Percentiles rank a stretch among this genome's conserved stretches.
phyloP scores from a whole-genome alignment of 2,797 vertebrate species.

The Semotilus atromaculatus region DNA sequence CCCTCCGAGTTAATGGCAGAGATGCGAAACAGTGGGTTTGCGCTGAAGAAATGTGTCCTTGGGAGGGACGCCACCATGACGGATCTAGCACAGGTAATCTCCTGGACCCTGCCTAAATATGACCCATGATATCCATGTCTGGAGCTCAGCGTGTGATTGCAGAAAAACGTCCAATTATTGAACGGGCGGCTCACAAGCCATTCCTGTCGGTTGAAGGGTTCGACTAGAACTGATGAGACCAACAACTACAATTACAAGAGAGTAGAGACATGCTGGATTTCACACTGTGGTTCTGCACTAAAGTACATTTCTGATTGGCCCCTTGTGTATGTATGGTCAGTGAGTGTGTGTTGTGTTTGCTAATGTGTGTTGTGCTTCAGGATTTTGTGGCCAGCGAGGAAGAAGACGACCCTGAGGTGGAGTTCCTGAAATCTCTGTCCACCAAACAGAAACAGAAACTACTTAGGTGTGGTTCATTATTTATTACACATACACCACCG shows the following conservation, averaged over 20 bases:
- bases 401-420: slow-evolving; percentile 96
- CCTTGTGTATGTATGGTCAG: slow-evolving; percentile 21
- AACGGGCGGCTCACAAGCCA: slow-evolving; percentile 47
- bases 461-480: slow-evolving; percentile 81
- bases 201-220: slow-evolving; percentile 56
- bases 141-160: slow-evolving; percentile 75
- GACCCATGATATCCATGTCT: slow-evolving; percentile 77
- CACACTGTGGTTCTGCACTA: slow-evolving; percentile 33
- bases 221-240: slow-evolving; percentile 59
- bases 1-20: slow-evolving; percentile 99
- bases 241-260: slow-evolving; percentile 52
- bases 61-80: slow-evolving; percentile 94
- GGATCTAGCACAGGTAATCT: slow-evolving; percentile 98
- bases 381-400: slow-evolving; percentile 94
- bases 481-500: neutral
- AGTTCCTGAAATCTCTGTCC: slow-evolving; percentile 95
- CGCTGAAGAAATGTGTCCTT: slow-evolving; percentile 99
- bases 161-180: slow-evolving; percentile 76
- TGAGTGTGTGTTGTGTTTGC: slow-evolving; percentile 4
- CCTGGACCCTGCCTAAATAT: slow-evolving; percentile 78
- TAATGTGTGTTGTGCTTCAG: slow-evolving; percentile 68
- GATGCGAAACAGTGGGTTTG: slow-evolving; percentile 99
- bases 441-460: slow-evolving; percentile 98
- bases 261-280: neutral
- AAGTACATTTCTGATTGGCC: slow-evolving; percentile 2